A percentile compares a stretch with the other conserved stretches of the same genome.
Evolutionary conservation across 2,888 invertebrate species (phyloP).

Genomic region (Catocala sponsa): DNA sequence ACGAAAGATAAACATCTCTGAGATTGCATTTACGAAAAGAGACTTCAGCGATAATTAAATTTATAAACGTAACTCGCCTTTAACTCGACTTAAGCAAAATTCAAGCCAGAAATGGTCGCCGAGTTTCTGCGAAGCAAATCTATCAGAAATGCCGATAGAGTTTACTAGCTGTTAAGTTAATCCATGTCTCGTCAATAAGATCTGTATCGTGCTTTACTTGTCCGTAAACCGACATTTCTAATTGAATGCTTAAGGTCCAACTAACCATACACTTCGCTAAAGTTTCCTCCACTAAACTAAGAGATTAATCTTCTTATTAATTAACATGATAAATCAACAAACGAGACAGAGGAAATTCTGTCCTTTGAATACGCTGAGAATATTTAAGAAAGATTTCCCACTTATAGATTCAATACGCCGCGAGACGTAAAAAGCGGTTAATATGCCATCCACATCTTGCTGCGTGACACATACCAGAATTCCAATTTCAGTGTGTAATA

Average conservation of each 20-base stretch:
- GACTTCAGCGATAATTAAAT: slow-evolving; percentile 20
- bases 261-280: no score
- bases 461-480: slow-evolving; percentile 45
- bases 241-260: slow-evolving; percentile 2
- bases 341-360: not conserved
- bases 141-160: slow-evolving; percentile 17
- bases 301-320: no score
- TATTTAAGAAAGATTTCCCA: slow-evolving; percentile 17
- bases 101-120: slow-evolving; percentile 22
- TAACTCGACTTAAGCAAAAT: slow-evolving; percentile 28
- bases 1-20: slow-evolving; percentile 8
- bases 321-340: no score
- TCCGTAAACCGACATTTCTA: slow-evolving; percentile 1
- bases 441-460: slow-evolving; percentile 43
- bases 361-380: slow-evolving; percentile 13
- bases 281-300: no score
- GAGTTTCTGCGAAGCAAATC: slow-evolving; percentile 28
- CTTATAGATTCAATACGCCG: slow-evolving; percentile 31
- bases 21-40: slow-evolving; percentile 16
- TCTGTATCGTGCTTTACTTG: slow-evolving; percentile 8
- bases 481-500: slow-evolving; percentile 51
- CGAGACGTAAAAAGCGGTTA: slow-evolving; percentile 30
- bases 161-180: slow-evolving; percentile 22
- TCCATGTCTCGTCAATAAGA: slow-evolving; percentile 16
- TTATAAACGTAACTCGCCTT: slow-evolving; percentile 22